Conservation (phyloP, 2,888 invertebrate genomes). For the Rotaria sp. region DNA sequence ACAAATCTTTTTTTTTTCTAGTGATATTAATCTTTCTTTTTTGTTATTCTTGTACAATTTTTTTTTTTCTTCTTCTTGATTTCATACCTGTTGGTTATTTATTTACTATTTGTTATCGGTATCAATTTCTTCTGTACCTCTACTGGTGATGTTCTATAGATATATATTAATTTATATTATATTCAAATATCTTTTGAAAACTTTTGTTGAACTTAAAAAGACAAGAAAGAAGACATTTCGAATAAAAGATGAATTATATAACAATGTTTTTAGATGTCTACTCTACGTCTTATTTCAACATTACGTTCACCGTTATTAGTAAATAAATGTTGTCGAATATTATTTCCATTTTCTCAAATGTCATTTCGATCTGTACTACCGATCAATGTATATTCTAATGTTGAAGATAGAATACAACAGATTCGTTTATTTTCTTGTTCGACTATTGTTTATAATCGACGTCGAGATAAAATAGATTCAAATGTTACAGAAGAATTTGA, state of each 20-base stretch:
- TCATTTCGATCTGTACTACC: not conserved
- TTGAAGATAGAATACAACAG: not conserved
- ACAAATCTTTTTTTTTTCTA: not conserved
- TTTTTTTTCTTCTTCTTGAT: not conserved
- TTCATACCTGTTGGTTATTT: not conserved
- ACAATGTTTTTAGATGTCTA: not conserved
- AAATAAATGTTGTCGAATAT: not conserved
- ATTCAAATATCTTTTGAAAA: too few relatives aligned
- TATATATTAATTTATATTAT: not conserved
- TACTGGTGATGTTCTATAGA: not conserved
- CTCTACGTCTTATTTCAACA: not conserved
- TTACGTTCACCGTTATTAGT: not conserved
- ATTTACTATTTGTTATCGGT: not conserved
- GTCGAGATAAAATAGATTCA: not conserved
- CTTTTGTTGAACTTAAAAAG: not conserved
- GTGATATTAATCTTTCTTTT: not conserved
- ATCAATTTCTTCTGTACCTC: not conserved
- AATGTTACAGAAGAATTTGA: not conserved
- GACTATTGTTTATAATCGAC: not conserved
- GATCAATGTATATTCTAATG: too few relatives aligned
- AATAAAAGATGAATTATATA: not conserved
- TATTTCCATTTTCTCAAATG: not conserved
- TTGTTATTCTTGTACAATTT: not conserved
- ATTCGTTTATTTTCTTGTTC: not conserved
- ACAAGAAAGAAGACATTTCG: not conserved